Percentiles rank a stretch among this genome's conserved stretches.
Evolutionary conservation across 2,888 invertebrate species (phyloP).

Genomic region (Synergus laeviventris): DNA sequence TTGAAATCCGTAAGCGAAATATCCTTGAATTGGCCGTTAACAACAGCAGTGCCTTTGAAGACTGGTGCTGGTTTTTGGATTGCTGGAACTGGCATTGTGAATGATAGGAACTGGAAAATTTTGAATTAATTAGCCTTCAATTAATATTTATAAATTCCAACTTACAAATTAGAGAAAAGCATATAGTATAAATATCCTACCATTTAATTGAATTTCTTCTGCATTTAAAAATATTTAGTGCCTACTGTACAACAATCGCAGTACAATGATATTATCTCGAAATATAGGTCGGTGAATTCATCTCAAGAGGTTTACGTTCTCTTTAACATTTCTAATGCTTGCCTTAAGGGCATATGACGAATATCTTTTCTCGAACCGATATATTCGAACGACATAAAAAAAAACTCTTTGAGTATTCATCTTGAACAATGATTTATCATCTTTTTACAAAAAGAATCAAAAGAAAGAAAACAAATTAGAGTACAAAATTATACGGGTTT

Average conservation of each 20-base stretch:
- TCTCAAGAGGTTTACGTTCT: neutral
- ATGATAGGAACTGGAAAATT: neutral
- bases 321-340: neutral
- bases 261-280: neutral
- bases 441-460: neutral
- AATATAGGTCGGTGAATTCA: conserved; percentile 12
- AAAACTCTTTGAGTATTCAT: neutral
- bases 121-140: neutral
- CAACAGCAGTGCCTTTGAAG: conserved; percentile 88
- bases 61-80: conserved; percentile 87
- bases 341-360: neutral
- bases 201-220: neutral
- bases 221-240: neutral
- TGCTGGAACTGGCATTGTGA: conserved; percentile 77
- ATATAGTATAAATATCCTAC: neutral
- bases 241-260: neutral
- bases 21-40: conserved; percentile 90
- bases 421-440: neutral
- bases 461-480: neutral
- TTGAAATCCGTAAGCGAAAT: conserved; percentile 86
- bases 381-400: neutral
- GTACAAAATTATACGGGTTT: neutral
- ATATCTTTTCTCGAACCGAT: neutral
- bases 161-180: neutral
- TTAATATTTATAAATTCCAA: neutral